These are phyloP conservation scores for Taxidea taxus DNA, from an alignment of 2,113 vertebrate species.

Conservation along the genomic window DNA sequence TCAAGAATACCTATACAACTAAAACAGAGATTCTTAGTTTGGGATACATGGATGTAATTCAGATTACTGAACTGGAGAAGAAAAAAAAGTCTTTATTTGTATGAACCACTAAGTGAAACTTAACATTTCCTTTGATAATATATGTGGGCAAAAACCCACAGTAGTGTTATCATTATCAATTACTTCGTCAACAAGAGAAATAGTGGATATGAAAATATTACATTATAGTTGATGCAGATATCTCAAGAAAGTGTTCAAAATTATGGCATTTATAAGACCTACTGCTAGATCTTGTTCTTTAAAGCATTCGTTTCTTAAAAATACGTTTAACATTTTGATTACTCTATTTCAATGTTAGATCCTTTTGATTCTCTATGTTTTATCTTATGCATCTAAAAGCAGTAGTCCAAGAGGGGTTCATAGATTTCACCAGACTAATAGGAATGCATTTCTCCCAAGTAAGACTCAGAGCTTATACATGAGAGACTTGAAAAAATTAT, in stretches of 20 bases:
- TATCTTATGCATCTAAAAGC: neutral
- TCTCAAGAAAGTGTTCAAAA: neutral
- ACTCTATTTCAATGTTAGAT: neutral
- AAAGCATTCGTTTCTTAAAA: neutral
- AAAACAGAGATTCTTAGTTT: neutral
- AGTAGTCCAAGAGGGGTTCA: neutral
- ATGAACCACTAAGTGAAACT: constrained; percentile 13
- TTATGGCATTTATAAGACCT: neutral
- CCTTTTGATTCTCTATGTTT: neutral
- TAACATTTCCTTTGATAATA: neutral
- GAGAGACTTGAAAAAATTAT: neutral
- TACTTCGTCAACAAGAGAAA: neutral
- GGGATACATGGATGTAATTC: neutral
- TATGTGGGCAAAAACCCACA: neutral
- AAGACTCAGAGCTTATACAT: neutral
- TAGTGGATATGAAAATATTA: neutral
- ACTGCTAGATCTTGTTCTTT: neutral
- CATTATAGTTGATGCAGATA: neutral
- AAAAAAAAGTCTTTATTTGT: neutral
- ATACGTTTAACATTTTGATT: neutral
- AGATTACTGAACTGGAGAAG: neutral
- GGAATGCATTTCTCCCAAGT: neutral
- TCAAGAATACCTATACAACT: neutral
- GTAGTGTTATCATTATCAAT: neutral
- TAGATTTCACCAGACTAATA: neutral